A percentile compares a stretch with the other conserved stretches of the same genome.
phyloP scores from a whole-genome alignment of 53 echinoderm and acorn worm species.

The Zoroaster sp. region DNA sequence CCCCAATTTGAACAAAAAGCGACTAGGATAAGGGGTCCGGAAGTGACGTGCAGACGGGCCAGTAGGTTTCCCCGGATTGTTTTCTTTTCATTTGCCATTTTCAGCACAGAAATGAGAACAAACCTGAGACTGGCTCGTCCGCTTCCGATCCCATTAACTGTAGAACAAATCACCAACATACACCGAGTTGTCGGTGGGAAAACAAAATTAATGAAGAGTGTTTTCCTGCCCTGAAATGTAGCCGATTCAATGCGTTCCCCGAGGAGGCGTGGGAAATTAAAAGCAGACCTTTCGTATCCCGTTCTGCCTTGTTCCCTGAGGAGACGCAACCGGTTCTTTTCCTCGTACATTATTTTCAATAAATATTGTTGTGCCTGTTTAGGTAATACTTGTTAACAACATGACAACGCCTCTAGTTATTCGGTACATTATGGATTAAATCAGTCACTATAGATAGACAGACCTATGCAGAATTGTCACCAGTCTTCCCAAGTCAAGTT shows the following conservation, averaged over 20 bases:
- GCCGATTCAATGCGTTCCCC: neutral
- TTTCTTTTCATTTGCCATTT: too few relatives aligned
- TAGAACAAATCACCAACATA: neutral
- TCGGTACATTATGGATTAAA: too few relatives aligned
- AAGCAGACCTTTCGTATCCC: slow-evolving; percentile 11
- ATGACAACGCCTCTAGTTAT: neutral
- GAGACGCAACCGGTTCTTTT: neutral
- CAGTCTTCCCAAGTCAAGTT: too few relatives aligned
- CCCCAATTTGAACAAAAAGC: too few relatives aligned
- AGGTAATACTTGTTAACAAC: neutral
- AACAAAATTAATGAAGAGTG: neutral
- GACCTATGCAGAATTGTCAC: too few relatives aligned
- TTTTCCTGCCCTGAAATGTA: neutral
- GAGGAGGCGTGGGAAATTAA: slow-evolving; percentile 31
- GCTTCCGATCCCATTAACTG: neutral
- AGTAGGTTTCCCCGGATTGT: too few relatives aligned
- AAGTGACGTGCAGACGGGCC: too few relatives aligned
- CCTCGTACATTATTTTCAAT: neutral
- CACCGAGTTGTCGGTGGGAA: neutral
- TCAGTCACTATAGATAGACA: too few relatives aligned
- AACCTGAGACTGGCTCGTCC: neutral
- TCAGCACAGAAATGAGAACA: neutral
- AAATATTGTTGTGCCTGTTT: neutral
- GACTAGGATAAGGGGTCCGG: too few relatives aligned
- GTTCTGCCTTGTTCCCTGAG: slow-evolving; percentile 33